Evolutionary conservation across 2,888 invertebrate genomes (phyloP).

Genomic region (Megamerina dolium): DNA sequence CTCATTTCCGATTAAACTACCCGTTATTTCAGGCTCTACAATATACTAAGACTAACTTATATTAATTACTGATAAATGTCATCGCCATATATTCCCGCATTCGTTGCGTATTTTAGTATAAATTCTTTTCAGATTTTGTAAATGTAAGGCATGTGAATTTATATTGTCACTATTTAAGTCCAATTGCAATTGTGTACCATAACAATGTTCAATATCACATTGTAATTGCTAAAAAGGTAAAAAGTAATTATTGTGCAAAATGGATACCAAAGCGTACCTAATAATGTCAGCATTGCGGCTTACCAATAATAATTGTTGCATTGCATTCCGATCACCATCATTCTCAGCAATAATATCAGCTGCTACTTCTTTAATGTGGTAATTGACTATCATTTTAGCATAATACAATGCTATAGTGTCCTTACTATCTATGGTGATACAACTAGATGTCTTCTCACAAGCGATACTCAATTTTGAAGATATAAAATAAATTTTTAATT

Average conservation of each 20-base stretch:
- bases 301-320: constrained; percentile 24
- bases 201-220: constrained; percentile 30
- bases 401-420: constrained; percentile 28
- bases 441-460: neutral
- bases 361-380: too few relatives aligned
- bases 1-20: too few relatives aligned
- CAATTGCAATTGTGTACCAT: constrained; percentile 20
- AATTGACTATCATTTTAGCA: constrained; percentile 27
- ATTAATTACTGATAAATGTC: too few relatives aligned
- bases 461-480: constrained; percentile 2
- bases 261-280: too few relatives aligned
- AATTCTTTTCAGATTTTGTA: constrained; percentile 28
- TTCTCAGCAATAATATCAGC: constrained; percentile 1
- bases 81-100: too few relatives aligned
- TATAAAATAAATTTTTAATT: constrained; percentile 26
- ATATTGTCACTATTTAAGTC: constrained; percentile 5
- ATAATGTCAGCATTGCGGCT: too few relatives aligned
- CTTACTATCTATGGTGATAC: constrained; percentile 5
- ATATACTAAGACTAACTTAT: too few relatives aligned
- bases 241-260: neutral
- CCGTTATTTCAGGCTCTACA: too few relatives aligned
- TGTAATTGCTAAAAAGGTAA: constrained; percentile 32
- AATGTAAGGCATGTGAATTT: constrained; percentile 21
- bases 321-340: neutral
- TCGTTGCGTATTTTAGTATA: constrained; percentile 32